phyloP scores from a whole-genome alignment of 2,888 invertebrate species.

The Protophormia terraenovae region DNA sequence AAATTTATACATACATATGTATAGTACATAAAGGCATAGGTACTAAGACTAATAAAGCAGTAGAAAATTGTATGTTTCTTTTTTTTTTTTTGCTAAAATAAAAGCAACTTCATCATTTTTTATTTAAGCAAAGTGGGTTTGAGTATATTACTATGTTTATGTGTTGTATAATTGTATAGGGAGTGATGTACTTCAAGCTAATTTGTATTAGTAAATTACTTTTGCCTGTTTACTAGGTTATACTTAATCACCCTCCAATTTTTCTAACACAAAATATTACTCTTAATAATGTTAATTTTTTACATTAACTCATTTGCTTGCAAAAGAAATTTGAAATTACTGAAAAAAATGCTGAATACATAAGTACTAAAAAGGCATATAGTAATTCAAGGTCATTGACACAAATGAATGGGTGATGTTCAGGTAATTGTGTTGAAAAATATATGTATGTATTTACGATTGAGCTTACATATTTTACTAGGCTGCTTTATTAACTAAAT shows the following conservation, averaged over 20 bases:
- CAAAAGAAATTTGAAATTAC: neutral
- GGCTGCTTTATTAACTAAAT: too few relatives aligned
- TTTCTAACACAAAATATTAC: neutral
- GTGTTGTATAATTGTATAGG: neutral
- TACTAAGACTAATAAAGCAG: too few relatives aligned
- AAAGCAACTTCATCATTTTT: neutral
- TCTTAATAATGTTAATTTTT: neutral
- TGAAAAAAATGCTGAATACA: neutral
- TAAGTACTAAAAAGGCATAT: neutral
- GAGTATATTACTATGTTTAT: neutral
- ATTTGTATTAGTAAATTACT: conserved; percentile 24
- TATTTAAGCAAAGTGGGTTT: neutral
- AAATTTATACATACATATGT: neutral
- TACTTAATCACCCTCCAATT: neutral
- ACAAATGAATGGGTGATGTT: neutral
- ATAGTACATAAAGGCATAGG: neutral
- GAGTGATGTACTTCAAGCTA: neutral
- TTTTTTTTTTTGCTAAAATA: neutral
- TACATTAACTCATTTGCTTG: neutral
- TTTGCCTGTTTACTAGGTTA: conserved; percentile 18
- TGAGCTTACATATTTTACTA: too few relatives aligned
- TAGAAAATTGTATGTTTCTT: neutral
- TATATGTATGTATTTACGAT: too few relatives aligned
- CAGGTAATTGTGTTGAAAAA: neutral
- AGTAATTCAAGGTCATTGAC: neutral